Conservation (phyloP, 2,888 invertebrate species). For the Catocala fraxini region DNA sequence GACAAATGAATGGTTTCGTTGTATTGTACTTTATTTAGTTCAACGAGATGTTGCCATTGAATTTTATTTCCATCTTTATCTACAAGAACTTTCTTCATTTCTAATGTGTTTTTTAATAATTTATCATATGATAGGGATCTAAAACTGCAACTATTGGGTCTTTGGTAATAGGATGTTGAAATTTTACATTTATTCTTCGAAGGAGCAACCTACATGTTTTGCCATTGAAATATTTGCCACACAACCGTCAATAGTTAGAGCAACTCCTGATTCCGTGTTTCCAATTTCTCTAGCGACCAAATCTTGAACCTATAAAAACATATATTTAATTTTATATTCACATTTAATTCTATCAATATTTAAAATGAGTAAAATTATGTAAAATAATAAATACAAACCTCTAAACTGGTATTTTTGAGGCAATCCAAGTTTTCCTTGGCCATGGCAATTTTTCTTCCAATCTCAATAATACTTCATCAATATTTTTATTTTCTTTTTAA, state of each 20-base stretch:
- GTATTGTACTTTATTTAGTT: background rate
- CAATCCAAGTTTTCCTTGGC: too few species aligned
- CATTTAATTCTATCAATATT: too few species aligned
- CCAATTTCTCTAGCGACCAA: too few species aligned
- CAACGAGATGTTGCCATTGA: background rate
- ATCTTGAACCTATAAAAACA: too few species aligned
- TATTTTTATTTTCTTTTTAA: too few species aligned
- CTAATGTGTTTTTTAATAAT: background rate
- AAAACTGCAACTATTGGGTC: background rate
- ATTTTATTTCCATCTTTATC: background rate
- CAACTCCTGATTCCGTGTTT: too few species aligned
- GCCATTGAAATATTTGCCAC: slow-evolving; percentile 3
- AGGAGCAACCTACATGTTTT: background rate
- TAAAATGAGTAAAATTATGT: too few species aligned
- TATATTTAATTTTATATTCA: too few species aligned
- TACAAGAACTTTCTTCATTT: background rate
- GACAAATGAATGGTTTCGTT: background rate
- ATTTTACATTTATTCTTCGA: background rate
- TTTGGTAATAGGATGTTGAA: background rate
- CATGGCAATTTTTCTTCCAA: too few species aligned
- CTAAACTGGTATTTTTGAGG: too few species aligned
- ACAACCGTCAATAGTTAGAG: background rate
- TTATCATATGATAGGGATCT: background rate
- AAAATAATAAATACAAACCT: too few species aligned
- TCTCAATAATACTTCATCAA: too few species aligned